Conservation (phyloP, 2,797 vertebrate species). For the Pipistrellus pygmaeus region DNA sequence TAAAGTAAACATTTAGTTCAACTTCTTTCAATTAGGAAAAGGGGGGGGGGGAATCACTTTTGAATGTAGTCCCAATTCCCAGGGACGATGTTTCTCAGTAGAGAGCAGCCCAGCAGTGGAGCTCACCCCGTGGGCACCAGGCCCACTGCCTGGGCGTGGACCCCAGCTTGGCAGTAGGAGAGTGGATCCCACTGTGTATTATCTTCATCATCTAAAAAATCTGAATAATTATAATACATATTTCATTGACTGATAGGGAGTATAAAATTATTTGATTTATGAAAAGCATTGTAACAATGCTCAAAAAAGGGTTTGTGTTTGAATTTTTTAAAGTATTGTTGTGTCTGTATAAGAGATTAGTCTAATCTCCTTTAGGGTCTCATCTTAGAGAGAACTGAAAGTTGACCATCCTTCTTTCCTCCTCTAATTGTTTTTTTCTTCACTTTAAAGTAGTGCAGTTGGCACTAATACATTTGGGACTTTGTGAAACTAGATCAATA, state of each 20-base stretch:
- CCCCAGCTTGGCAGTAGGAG: background rate
- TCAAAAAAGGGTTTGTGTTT: background rate
- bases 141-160: background rate
- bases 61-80: background rate
- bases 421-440: background rate
- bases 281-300: background rate
- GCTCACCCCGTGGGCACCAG: fast-evolving
- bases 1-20: background rate
- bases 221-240: background rate
- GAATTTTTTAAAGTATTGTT: background rate
- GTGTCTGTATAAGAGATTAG: background rate
- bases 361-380: background rate
- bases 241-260: background rate
- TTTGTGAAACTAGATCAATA: background rate
- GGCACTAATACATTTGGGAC: background rate
- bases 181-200: no score
- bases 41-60: no score
- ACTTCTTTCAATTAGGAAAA: background rate
- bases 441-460: slow-evolving; percentile 9
- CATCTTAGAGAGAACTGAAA: background rate
- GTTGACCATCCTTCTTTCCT: background rate
- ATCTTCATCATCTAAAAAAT: background rate
- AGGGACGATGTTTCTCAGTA: background rate
- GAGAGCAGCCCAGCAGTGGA: background rate
- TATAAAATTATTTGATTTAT: background rate